phyloP scores from a whole-genome alignment of 92 coral and sea anemone genomes.

The Desmophyllum pertusum region DNA sequence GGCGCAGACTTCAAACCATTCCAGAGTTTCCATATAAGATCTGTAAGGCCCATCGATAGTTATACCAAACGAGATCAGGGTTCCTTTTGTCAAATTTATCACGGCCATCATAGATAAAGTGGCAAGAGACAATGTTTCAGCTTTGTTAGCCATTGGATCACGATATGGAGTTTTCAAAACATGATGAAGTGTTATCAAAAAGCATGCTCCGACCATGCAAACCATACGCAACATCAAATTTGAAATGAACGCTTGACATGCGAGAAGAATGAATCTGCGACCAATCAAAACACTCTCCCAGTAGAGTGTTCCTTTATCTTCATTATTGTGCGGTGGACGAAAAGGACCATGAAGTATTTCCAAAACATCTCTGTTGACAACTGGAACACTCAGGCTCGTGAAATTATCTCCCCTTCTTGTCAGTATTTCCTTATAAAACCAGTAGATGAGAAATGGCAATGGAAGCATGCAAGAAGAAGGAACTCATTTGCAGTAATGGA shows the following conservation, averaged over 20 bases:
- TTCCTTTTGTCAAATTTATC: conserved; percentile 42
- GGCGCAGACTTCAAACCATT: conserved; percentile 44
- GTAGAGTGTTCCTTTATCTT: conserved; percentile 56
- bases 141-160: conserved; percentile 39
- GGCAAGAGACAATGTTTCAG: conserved; percentile 30
- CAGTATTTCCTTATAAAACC: conserved; percentile 8
- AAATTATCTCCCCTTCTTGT: background rate
- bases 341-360: conserved; percentile 67
- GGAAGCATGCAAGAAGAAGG: conserved; percentile 59
- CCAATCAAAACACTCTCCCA: conserved; percentile 75
- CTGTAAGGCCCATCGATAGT: conserved; percentile 11
- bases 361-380: conserved; percentile 36
- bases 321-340: conserved; percentile 38
- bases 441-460: conserved; percentile 59
- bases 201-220: conserved; percentile 46
- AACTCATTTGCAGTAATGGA: conserved; percentile 41
- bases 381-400: background rate
- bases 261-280: conserved; percentile 53
- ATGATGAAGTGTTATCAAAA: conserved; percentile 44
- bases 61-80: conserved; percentile 28
- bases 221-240: conserved; percentile 53
- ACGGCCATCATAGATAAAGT: conserved; percentile 32
- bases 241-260: conserved; percentile 43
- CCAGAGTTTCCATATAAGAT: conserved; percentile 23
- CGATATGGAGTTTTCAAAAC: conserved; percentile 43